Percentiles rank a stretch among this genome's conserved stretches.
Evolutionary conservation across 2,113 vertebrate genomes (phyloP).

Genomic region (Mungos mungo): DNA sequence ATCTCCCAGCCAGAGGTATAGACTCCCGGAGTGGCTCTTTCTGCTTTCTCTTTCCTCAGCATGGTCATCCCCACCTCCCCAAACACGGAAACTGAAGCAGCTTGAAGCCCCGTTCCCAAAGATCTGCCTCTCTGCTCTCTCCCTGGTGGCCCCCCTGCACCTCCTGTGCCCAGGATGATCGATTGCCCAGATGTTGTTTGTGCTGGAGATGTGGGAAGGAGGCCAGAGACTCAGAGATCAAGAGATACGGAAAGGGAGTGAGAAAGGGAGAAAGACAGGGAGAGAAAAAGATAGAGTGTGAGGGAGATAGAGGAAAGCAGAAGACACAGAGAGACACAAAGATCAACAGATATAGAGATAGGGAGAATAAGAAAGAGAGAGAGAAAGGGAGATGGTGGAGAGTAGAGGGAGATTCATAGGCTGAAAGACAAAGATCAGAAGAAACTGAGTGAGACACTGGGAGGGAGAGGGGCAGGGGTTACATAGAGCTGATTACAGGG

Average conservation of each 20-base stretch:
- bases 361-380: background rate
- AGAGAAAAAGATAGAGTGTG: background rate
- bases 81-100: background rate
- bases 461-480: background rate
- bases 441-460: background rate
- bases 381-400: background rate
- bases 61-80: background rate
- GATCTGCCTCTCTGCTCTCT: background rate
- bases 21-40: background rate
- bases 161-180: slow-evolving; percentile 67
- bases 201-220: slow-evolving; percentile 60
- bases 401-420: background rate
- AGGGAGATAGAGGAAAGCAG: background rate
- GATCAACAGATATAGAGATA: background rate
- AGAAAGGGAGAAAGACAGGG: background rate
- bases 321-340: background rate
- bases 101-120: background rate
- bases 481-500: accelerated
- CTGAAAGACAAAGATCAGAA: background rate
- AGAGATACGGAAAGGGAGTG: slow-evolving; percentile 49
- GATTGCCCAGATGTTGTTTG: slow-evolving; percentile 80
- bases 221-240: slow-evolving; percentile 61
- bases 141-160: background rate
- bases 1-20: background rate
- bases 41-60: background rate